Percentiles rank a stretch among this genome's conserved stretches.
These are phyloP conservation scores for Cheilosia vernalis DNA, from an alignment of 2,888 invertebrate species.

Conservation along the genomic window DNA sequence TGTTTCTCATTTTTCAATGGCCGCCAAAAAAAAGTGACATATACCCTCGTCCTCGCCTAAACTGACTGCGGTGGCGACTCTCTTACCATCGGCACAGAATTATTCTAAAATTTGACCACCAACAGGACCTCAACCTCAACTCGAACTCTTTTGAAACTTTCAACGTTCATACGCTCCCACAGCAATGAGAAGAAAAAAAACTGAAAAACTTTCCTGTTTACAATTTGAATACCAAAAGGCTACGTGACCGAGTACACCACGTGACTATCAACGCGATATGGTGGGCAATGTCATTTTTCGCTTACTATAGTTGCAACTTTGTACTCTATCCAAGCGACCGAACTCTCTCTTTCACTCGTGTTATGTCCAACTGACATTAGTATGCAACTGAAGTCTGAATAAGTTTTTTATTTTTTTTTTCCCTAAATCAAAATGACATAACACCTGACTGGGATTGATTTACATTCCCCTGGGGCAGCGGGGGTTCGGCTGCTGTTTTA, in stretches of 20 bases:
- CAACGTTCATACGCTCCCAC: conserved; percentile 1
- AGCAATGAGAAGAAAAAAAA: background rate
- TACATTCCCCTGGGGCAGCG: too few relatives aligned
- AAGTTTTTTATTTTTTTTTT: conserved; percentile 1
- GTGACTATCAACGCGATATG: conserved; percentile 30
- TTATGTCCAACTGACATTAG: conserved; percentile 57
- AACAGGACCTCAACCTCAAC: conserved; percentile 45
- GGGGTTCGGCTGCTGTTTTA: too few relatives aligned
- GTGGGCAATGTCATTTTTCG: conserved; percentile 21
- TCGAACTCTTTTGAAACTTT: conserved; percentile 19
- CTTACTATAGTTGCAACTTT: conserved; percentile 30
- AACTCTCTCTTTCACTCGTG: conserved; percentile 25
- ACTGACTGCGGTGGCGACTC: background rate
- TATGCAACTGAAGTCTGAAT: conserved; percentile 42
- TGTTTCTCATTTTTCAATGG: background rate
- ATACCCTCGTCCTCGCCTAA: conserved; percentile 12
- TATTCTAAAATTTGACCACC: conserved; percentile 31
- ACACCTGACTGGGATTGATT: conserved; percentile 60
- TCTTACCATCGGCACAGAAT: background rate
- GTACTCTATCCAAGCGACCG: conserved; percentile 32
- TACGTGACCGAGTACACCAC: conserved; percentile 59
- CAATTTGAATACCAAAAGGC: conserved; percentile 65
- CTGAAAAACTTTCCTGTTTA: conserved; percentile 63
- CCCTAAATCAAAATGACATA: conserved; percentile 44
- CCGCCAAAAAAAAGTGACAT: background rate